Evolutionary conservation across 2,113 vertebrate genomes (phyloP).

Genomic region (Bettongia penicillata): DNA sequence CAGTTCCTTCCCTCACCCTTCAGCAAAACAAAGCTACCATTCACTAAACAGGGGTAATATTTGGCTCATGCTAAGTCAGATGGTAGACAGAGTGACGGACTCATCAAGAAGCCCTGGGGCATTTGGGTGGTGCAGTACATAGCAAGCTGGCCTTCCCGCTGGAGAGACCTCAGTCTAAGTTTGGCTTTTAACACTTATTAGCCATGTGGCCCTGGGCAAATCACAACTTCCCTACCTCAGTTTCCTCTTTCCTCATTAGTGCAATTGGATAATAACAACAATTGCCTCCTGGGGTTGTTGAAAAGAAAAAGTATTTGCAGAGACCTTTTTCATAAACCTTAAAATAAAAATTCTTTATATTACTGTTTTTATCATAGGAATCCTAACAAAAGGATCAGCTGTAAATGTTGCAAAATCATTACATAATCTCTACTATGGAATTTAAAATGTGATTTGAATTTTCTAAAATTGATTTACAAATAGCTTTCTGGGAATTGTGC

Average conservation of each 20-base stretch:
- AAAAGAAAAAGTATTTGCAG: not conserved
- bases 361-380: not conserved
- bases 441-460: not conserved
- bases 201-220: not conserved
- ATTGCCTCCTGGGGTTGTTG: not conserved
- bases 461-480: not conserved
- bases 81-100: not conserved
- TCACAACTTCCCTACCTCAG: not conserved
- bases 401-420: not conserved
- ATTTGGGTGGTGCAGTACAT: not conserved
- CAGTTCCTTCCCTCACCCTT: not conserved
- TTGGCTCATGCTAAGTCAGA: not conserved
- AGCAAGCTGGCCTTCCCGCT: not conserved
- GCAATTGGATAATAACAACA: not conserved
- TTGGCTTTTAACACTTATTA: not conserved
- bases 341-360: not conserved
- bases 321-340: not conserved
- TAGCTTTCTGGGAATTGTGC: not conserved
- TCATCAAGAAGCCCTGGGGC: not conserved
- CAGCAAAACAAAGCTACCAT: not conserved
- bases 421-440: not conserved
- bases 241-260: not conserved
- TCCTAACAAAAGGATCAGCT: not conserved
- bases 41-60: not conserved
- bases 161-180: not conserved